Evolutionary conservation across 2,113 vertebrate species (phyloP).

Genomic region (Petroica traversi): DNA sequence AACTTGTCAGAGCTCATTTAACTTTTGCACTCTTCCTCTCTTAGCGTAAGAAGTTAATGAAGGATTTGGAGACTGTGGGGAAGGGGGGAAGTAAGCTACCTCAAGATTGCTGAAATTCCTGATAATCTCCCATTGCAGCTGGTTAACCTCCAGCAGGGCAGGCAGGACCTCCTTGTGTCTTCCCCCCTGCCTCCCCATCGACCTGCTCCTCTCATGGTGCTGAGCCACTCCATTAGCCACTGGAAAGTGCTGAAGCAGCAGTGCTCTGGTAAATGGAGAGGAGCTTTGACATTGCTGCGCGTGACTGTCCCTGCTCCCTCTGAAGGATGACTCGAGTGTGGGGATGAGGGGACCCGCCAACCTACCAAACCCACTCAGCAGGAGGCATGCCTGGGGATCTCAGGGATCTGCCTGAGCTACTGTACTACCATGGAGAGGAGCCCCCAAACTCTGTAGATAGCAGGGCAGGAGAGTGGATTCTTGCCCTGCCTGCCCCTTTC

Average conservation of each 20-base stretch:
- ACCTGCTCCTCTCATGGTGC: background rate
- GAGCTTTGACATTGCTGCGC: slow-evolving; percentile 13
- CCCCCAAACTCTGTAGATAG: background rate
- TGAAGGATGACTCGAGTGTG: background rate
- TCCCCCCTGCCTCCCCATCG: background rate
- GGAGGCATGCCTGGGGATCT: background rate
- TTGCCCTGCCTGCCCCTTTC: background rate
- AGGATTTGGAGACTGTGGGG: background rate
- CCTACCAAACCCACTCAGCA: background rate
- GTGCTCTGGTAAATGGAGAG: slow-evolving; percentile 24
- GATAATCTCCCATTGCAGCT: background rate
- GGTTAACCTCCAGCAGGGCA: background rate
- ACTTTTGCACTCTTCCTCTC: background rate
- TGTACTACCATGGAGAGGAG: background rate
- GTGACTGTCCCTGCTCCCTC: background rate
- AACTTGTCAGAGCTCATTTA: background rate
- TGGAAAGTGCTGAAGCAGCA: slow-evolving; percentile 52
- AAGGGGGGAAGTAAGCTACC: background rate
- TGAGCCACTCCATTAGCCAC: slow-evolving; percentile 7
- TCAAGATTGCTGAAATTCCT: background rate
- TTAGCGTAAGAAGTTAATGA: background rate
- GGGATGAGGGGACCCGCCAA: background rate
- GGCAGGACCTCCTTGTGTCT: background rate
- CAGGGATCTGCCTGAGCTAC: background rate
- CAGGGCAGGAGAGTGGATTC: background rate